phyloP scores from a whole-genome alignment of 1,140 invertebrate genomes.

The Sitophilus oryzae region DNA sequence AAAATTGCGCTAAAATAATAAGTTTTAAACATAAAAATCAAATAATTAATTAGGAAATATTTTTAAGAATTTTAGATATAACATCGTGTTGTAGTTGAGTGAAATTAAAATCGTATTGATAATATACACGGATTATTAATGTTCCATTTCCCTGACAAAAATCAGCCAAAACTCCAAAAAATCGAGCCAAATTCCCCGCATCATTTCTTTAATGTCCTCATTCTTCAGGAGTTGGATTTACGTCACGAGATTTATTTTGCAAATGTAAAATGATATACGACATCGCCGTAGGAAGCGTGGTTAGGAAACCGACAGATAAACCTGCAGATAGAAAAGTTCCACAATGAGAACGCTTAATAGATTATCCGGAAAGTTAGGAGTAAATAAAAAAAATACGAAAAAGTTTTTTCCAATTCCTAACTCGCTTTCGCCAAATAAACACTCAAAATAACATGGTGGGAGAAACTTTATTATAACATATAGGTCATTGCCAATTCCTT shows the following conservation, averaged over 20 bases:
- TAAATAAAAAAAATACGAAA: background rate
- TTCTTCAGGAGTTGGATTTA: background rate
- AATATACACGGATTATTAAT: no score
- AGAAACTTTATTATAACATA: no score
- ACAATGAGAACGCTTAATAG: background rate
- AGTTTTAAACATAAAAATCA: no score
- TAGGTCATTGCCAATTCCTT: no score
- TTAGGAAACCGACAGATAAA: background rate
- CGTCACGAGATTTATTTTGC: background rate
- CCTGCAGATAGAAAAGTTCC: background rate
- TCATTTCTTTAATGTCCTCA: background rate
- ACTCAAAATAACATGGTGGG: background rate
- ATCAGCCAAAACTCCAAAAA: no score
- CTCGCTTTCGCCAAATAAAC: background rate
- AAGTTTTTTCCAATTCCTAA: background rate
- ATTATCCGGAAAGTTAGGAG: background rate
- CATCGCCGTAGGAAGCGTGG: background rate
- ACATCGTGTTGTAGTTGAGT: no score
- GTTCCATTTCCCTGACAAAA: no score
- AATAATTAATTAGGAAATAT: no score
- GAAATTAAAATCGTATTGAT: no score
- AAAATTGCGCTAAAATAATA: no score
- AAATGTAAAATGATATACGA: constrained; percentile 7
- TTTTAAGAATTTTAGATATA: no score
- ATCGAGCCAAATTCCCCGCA: no score